Base-by-base conservation (phyloP, 2,888 invertebrate genomes). In the Tiphia femorata region DNA sequence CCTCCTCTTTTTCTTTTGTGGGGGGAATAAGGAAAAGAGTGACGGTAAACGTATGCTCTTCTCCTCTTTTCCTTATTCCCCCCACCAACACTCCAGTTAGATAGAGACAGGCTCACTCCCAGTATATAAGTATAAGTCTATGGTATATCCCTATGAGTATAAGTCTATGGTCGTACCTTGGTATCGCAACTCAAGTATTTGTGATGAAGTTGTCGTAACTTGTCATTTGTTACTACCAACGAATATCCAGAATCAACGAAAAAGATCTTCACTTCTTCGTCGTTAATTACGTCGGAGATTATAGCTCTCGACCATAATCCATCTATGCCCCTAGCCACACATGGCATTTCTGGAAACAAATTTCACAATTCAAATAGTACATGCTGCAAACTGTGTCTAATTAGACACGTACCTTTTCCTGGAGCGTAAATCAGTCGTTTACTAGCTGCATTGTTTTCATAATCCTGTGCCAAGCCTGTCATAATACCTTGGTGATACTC, bases 211-310 rank as follows among this genome's bases (percentile, higher is more conserved):
- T n/a, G n/a, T n/a, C n/a, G n/a, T n/a, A n/a, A n/a, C n/a, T n/a
- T n/a, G n/a, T n/a, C n/a, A n/a, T n/a, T n/a, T n/a, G n/a, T n/a
- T n/a, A n/a, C n/a, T n/a, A n/a, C n/a, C 49, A 86, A 83, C 8
- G 67, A 75, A 48, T 82, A 83, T 29, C 93, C 93, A 71, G 82
- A 84, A 84, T 94, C 94, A 0, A 91, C 88, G 58, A 89, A 86
- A 63, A 84, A 82, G 21, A 92, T 87, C 40, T 85, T 83, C 19
- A 89, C 88, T 77, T 75, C 84, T 70, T 84, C 82, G 7, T 80
- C 70, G 0, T 84, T 84, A 2, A 85, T 83, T 4, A 87, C 75
- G 30, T 81, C 85, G 2, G 73, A 69, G 20, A 93, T 86, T 8
- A 85, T 71, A 1, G 86, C 91, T 49, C 91, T 92, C 38, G 75